Base-by-base conservation (phyloP, 1,140 invertebrate genomes). In the Bombus cullumanus region DNA sequence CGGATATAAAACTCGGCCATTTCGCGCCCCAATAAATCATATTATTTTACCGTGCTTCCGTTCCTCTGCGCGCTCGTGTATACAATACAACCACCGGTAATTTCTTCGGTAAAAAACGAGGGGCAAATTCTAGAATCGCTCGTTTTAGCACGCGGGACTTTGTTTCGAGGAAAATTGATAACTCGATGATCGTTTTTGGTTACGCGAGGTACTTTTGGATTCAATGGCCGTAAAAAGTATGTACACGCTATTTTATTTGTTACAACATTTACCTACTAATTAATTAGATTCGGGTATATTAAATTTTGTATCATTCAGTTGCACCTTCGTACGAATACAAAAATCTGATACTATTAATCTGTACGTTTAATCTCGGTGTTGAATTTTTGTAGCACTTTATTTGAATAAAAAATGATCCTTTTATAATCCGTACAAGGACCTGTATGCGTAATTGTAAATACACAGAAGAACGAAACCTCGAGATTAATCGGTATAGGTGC, bases 11-110 rank as follows among this genome's bases (percentile, higher is more conserved):
- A 75, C 71, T 74, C 71, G 71, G 28, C 31, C 39, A 57, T 82
- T 47, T 62, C 80, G 57, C 53, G 71, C 71, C n/a, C 37, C 81
- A 62, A 75, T 82, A 82, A 82, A 82, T 82, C 71, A 82, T 82
- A 75, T 64, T 82, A 66, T 82, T 82, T 82, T 28, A 34, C 13
- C n/a, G 25, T 18, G 6, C 31, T 43, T 64, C 28, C 39, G 59
- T 18, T 13, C 5, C 22, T 12, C 13, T 22, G 1, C 41, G 34
- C 28, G 22, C 34, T 41, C 5, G 15, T 37, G 34, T 31, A 15
- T 22, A 31, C 34, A 22, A 28, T 28, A 37, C 31, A 28, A 3
- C 9, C 22, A 31, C 4, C 9, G 43, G 74, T 34, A 79, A 78
- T 78, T 64, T 31, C 76, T 43, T 78, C 3, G 74, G 6, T 73